Conservation (phyloP, 2,113 vertebrate species). For the Eonycteris spelaea region DNA sequence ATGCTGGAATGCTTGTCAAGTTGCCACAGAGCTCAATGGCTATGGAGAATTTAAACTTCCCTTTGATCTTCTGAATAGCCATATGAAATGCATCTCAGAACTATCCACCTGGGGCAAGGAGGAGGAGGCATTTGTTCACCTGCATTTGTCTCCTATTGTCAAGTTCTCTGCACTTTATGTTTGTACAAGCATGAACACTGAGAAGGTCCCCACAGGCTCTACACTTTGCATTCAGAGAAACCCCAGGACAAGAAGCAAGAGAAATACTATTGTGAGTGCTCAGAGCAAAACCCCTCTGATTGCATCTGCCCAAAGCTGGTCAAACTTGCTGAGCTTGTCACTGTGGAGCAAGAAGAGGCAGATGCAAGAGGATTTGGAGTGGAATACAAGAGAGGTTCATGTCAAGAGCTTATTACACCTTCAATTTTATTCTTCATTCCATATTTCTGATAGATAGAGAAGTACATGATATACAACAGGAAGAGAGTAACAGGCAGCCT, state of each 20-base stretch:
- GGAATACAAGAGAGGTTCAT: neutral
- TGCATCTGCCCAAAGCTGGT: neutral
- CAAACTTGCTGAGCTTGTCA: neutral
- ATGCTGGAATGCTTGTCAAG: neutral
- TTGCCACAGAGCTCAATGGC: neutral
- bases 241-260: neutral
- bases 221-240: neutral
- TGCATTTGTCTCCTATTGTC: neutral
- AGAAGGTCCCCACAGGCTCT: neutral
- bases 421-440: neutral
- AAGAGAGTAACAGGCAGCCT: neutral
- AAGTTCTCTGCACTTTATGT: neutral
- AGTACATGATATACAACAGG: neutral
- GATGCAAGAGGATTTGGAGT: neutral
- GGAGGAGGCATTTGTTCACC: neutral
- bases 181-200: neutral
- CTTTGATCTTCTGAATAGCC: neutral
- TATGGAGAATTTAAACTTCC: neutral
- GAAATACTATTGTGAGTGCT: neutral
- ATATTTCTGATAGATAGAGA: neutral
- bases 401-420: neutral
- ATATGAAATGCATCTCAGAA: neutral
- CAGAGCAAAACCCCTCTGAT: neutral
- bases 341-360: neutral
- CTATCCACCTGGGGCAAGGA: neutral